A percentile compares a stretch with the other conserved stretches of the same genome.
Evolutionary conservation across 2,113 vertebrate genomes (phyloP).

Genomic region (Phalacrocorax carbo): DNA sequence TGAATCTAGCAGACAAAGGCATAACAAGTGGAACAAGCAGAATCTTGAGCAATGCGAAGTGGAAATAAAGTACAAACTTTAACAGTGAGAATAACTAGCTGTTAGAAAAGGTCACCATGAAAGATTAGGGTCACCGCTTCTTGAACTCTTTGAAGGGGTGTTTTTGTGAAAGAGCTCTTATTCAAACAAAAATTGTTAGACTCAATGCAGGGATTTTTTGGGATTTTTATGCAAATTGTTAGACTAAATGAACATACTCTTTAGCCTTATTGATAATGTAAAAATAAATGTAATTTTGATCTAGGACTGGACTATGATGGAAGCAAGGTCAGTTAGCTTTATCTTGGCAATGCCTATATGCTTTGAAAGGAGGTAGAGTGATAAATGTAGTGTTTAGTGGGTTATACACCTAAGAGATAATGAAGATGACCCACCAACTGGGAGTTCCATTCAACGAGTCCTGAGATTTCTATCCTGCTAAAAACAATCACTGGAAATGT

Average conservation of each 20-base stretch:
- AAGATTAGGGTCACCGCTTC: not conserved
- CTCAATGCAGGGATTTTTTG: not conserved
- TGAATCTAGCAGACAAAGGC: conserved; percentile 9
- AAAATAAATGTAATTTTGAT: not conserved
- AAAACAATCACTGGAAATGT: not conserved
- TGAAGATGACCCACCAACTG: not conserved
- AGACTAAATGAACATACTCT: not conserved
- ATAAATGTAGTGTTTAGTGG: not conserved
- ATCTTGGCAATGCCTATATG: not conserved
- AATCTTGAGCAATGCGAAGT: not conserved
- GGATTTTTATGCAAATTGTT: not conserved
- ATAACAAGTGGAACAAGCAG: not conserved
- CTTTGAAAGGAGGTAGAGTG: not conserved
- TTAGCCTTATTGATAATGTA: not conserved
- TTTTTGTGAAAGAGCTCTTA: not conserved
- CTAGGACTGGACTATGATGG: not conserved
- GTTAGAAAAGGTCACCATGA: not conserved
- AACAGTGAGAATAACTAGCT: not conserved
- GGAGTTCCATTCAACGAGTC: not conserved
- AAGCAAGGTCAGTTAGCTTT: not conserved
- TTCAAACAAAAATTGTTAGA: not conserved
- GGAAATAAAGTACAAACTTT: not conserved
- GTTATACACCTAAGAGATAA: not conserved
- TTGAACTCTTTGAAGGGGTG: not conserved
- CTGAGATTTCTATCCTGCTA: not conserved